phyloP scores from a whole-genome alignment of 2,113 vertebrate genomes.

The Anhinga rufa region DNA sequence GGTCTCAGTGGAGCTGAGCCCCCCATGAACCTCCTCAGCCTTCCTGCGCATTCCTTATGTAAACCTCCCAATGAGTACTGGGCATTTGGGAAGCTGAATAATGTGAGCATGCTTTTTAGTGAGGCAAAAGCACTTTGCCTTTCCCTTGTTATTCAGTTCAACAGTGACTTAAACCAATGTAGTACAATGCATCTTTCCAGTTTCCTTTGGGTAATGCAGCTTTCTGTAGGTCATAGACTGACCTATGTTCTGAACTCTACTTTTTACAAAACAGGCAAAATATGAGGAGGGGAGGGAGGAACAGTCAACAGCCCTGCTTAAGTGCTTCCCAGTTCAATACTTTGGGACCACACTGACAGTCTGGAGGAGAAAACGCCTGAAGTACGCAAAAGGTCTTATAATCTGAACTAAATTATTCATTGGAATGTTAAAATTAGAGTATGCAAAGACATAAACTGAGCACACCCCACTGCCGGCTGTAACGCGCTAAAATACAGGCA shows the following conservation, averaged over 20 bases:
- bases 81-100: not conserved
- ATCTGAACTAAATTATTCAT: slow-evolving; percentile 57
- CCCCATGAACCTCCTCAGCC: not conserved
- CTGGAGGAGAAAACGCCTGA: slow-evolving; percentile 23
- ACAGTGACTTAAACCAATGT: not conserved
- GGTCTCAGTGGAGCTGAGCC: not conserved
- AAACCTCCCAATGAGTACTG: not conserved
- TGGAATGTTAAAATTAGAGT: slow-evolving; percentile 3
- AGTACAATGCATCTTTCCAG: not conserved
- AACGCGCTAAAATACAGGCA: slow-evolving; percentile 32
- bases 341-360: not conserved
- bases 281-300: not conserved
- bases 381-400: not conserved
- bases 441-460: not conserved
- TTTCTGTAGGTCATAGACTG: not conserved
- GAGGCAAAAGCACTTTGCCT: not conserved
- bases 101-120: accelerated
- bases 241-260: not conserved
- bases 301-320: not conserved
- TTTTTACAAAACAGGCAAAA: not conserved
- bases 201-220: not conserved
- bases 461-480: not conserved
- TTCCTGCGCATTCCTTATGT: accelerated
- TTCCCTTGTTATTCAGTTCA: not conserved
- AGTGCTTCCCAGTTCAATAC: not conserved